These are phyloP conservation scores for Sminthopsis crassicaudata DNA, from an alignment of 2,113 vertebrate genomes.

Conservation along the genomic window DNA sequence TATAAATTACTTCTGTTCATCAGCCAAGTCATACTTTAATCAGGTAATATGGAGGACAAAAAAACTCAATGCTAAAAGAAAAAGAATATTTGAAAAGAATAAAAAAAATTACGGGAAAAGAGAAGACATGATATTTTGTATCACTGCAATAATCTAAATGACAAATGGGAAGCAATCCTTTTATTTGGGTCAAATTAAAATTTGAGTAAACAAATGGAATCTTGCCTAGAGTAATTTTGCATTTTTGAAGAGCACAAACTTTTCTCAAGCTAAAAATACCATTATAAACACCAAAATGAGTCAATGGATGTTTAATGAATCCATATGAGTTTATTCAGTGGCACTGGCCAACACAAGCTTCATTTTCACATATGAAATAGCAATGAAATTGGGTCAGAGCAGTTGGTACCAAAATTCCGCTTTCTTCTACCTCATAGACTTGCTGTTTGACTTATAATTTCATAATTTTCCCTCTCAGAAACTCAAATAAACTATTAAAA, in stretches of 20 bases:
- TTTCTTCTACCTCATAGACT: background rate
- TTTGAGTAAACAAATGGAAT: background rate
- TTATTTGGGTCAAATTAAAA: background rate
- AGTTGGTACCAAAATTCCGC: background rate
- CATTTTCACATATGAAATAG: background rate
- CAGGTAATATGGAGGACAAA: background rate
- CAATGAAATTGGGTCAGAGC: background rate
- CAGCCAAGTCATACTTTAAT: background rate
- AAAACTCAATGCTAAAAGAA: background rate
- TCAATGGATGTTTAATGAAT: background rate
- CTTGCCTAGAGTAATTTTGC: background rate
- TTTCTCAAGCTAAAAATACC: background rate
- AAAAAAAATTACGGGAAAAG: background rate
- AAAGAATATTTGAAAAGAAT: background rate
- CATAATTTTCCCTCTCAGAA: background rate
- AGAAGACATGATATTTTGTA: background rate
- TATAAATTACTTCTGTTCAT: background rate
- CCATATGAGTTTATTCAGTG: background rate
- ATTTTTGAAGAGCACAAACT: background rate
- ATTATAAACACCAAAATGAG: background rate
- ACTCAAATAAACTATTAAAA: too few species aligned
- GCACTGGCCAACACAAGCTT: background rate
- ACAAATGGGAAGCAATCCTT: background rate
- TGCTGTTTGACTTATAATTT: background rate
- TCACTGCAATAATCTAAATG: background rate